Conservation (phyloP, 2,797 vertebrate genomes). For the Tapera naevia region DNA sequence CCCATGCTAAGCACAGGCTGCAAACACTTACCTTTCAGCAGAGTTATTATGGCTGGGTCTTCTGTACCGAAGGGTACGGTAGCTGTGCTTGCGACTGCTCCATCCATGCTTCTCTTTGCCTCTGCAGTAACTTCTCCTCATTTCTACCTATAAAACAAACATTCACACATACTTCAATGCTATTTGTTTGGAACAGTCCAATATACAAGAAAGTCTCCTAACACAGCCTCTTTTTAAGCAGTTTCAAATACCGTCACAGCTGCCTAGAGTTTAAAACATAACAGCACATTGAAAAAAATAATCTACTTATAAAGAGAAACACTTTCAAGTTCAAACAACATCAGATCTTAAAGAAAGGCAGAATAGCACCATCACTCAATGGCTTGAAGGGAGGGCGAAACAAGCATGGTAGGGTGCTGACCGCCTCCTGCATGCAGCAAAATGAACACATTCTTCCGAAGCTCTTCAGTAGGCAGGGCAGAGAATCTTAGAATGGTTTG, state of each 20-base stretch:
- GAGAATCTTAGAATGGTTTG: too few relatives aligned
- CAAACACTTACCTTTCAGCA: constrained; percentile 59
- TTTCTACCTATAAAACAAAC: neutral
- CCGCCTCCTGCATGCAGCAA: too few relatives aligned
- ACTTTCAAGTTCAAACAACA: too few relatives aligned
- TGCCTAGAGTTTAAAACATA: neutral
- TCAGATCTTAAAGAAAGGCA: neutral
- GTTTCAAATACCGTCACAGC: neutral
- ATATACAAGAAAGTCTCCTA: neutral
- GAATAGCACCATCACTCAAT: rapidly evolving
- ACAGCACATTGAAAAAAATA: rapidly evolving
- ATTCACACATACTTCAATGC: rapidly evolving
- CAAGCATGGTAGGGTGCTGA: rapidly evolving
- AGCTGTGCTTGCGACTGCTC: neutral
- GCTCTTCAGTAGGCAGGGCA: neutral
- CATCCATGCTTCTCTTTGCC: constrained; percentile 26
- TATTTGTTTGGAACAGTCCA: neutral
- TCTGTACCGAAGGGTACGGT: neutral
- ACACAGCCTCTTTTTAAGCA: neutral
- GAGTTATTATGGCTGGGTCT: neutral
- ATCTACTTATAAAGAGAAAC: neutral
- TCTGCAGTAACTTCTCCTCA: constrained; percentile 59
- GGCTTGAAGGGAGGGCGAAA: neutral
- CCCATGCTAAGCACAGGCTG: rapidly evolving
- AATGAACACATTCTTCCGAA: rapidly evolving